Base-by-base conservation (phyloP, 1,140 invertebrate species). In the Zaprionus ornatus region DNA sequence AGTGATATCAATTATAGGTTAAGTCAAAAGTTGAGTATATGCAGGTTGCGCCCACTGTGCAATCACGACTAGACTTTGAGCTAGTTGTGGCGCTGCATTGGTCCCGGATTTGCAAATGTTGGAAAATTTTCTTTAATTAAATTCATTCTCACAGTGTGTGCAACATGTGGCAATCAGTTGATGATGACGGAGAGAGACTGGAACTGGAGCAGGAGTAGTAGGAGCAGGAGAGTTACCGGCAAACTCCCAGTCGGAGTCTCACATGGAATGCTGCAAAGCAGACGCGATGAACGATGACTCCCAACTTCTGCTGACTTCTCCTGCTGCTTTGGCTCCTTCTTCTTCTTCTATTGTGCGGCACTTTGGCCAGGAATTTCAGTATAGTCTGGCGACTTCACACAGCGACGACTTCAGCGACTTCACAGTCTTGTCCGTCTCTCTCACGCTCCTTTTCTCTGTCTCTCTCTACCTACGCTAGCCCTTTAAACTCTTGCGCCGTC, bases 121-220 rank as follows among this genome's bases (percentile, higher is more conserved):
- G 37, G 55, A 72, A 63, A 68, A 90, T 90, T 69, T 80, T 72
- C 85, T 79, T 88, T 88, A 88, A 88, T 88, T 88, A 88, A 88
- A 90, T 90, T 84, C 85, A 90, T 90, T 88, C 84, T 88, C 84
- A 88, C 84, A 88, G 84, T 88, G 80, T 88, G 84, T 88, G 85
- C 84, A 88, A 88, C 84, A 88, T 88, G 84, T 88, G 84, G 84
- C 80, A 74, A 60, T 77, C 68, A 62, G 29, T 40, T 10, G 15
- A n/a, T 40, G 37, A 13, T 15, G 42, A 19, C 42, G 45, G 3
- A 15, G 27, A 63, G 45, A 40, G 37, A 45, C 32, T 35, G 42
- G 9, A 63, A 32, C 72, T 61, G 42, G 37, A 64, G 45, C 70
- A 35, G 63, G 57, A 62, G 65, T 23, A 65, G 54, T 29, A 29